phyloP scores from a whole-genome alignment of 2,797 vertebrate genomes.

The Tolypeutes matacus region DNA sequence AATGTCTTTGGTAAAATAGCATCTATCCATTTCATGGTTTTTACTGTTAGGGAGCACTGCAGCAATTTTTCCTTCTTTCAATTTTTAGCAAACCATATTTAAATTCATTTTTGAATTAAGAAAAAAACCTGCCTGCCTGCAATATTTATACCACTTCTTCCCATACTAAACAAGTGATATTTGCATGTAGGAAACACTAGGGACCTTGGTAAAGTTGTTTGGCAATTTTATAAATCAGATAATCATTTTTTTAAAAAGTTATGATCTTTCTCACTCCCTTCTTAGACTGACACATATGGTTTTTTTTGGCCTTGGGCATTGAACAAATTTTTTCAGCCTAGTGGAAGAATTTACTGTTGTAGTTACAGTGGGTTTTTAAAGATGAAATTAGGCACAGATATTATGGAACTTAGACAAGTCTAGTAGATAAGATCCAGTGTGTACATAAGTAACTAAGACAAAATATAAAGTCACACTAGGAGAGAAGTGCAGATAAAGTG shows the following conservation, averaged over 20 bases:
- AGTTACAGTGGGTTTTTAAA: not conserved
- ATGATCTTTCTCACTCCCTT: not conserved
- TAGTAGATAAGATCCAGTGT: not conserved
- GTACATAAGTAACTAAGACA: not conserved
- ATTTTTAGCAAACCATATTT: conserved; percentile 25
- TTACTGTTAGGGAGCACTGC: not conserved
- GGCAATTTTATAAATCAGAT: conserved; percentile 33
- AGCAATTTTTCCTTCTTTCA: not conserved
- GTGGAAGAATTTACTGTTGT: conserved; percentile 16
- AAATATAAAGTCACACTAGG: not conserved
- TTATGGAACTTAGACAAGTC: not conserved
- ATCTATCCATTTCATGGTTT: not conserved
- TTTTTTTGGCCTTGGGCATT: not conserved
- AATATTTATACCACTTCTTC: not conserved
- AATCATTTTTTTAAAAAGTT: conserved; percentile 2
- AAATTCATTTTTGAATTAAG: not conserved
- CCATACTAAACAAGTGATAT: not conserved
- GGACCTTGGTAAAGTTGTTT: not conserved
- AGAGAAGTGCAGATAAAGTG: not conserved
- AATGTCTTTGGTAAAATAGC: not conserved
- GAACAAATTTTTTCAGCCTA: conserved; percentile 4
- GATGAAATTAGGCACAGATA: conserved; percentile 22
- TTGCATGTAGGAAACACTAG: not conserved
- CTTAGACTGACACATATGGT: not conserved
- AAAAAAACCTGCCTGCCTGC: too few species aligned